These are phyloP conservation scores for Nestor notabilis DNA, from an alignment of 2,113 vertebrate species.

Conservation along the genomic window DNA sequence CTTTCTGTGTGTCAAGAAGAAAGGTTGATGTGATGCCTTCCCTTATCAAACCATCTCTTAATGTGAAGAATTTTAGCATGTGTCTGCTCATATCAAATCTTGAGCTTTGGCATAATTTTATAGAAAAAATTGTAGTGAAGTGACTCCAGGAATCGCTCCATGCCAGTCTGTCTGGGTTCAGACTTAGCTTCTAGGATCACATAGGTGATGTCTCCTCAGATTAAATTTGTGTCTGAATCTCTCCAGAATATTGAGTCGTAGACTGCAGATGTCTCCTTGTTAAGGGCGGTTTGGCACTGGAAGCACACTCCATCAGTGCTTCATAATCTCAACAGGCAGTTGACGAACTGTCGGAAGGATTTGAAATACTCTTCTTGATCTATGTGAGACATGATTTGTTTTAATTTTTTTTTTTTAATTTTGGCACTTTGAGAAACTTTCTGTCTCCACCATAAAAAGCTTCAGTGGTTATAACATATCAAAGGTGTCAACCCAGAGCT, in stretches of 20 bases:
- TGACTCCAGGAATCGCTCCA: background rate
- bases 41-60: background rate
- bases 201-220: constrained; percentile 8
- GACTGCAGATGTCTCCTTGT: background rate
- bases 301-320: background rate
- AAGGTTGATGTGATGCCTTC: background rate
- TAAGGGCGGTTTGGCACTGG: background rate
- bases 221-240: background rate
- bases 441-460: background rate
- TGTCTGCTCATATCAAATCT: background rate
- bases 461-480: background rate
- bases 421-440: background rate
- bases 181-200: background rate
- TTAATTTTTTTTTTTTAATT: background rate
- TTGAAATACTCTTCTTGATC: background rate
- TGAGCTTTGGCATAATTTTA: background rate
- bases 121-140: background rate
- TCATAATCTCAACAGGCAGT: constrained; percentile 9
- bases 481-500: background rate
- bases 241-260: background rate
- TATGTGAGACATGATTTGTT: background rate
- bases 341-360: background rate
- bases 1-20: background rate
- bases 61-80: background rate
- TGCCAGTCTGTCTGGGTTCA: background rate